Conservation (phyloP, 2,113 vertebrate species). For the Cygnus atratus region DNA sequence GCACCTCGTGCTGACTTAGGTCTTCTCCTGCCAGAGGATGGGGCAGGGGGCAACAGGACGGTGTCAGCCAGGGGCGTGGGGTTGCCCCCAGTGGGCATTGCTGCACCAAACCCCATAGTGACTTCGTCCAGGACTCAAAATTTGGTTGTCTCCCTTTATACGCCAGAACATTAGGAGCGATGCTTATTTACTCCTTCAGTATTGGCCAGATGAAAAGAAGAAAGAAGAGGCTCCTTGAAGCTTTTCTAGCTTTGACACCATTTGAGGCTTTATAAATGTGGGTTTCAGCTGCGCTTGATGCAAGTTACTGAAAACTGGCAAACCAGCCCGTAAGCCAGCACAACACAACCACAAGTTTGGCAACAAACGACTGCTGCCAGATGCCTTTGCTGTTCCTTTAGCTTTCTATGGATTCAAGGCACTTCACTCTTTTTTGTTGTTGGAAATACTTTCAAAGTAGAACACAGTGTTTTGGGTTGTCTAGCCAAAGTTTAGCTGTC, state of each 20-base stretch:
- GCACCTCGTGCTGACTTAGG: accelerated
- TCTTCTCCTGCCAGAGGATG: neutral
- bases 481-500: constrained; percentile 79
- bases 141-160: neutral
- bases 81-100: accelerated
- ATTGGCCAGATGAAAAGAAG: constrained; percentile 14
- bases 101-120: neutral
- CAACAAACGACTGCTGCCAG: constrained; percentile 63
- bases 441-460: constrained; percentile 76
- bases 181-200: neutral
- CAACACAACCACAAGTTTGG: constrained; percentile 69
- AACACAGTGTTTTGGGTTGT: constrained; percentile 74
- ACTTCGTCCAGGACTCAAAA: neutral
- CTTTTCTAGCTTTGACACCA: constrained; percentile 1
- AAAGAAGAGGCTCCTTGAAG: neutral
- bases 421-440: neutral
- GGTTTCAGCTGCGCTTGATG: constrained; percentile 62
- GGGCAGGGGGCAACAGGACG: neutral
- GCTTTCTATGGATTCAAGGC: constrained; percentile 72
- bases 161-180: neutral
- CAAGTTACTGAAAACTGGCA: constrained; percentile 77
- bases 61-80: accelerated
- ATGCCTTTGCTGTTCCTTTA: constrained; percentile 74
- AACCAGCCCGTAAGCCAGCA: constrained; percentile 65
- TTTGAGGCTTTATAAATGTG: constrained; percentile 19